Base-by-base conservation (phyloP, 2,888 invertebrate species). In the Volucella zonaria region DNA sequence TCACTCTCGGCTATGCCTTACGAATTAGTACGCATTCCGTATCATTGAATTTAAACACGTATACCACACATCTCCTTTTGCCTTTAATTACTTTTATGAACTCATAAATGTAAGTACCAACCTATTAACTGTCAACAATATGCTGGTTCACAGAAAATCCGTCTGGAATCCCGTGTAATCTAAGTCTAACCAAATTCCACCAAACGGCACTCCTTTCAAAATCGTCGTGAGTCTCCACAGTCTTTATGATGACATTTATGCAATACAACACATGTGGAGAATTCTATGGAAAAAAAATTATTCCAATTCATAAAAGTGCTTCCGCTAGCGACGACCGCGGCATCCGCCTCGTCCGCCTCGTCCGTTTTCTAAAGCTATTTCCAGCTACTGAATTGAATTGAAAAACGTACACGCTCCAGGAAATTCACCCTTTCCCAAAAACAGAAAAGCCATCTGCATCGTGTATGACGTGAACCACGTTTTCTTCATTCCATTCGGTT, bases 241-340 rank as follows among this genome's bases (percentile, higher is more conserved):
- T 23, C 75, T 81, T 75, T 81, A 75, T 58, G 68, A 75, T 75
- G 75, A 81, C 81, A 81, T 81, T 81, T 75, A 81, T 81, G 81
- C 62, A 62, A 70, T 70, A 42, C 75, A 75, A 80, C 74, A 80
- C 61, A 80, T 80, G 2, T 31, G 31, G 31, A 62, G 74, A 74
- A 74, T 80, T 80, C 80, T 47, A 23, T 56, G 67, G 61, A 79
- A 80, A 52, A 31, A 31, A 70, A 74, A 66, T 61, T 59, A 62
- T 49, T 74, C 61, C 45, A 67, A n/a, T 67, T 67, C 74, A 74
- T 79, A 74, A 74, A 80, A 62, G 67, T 80, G 80, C 51, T 74
- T 79, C 74, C 67, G 73, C 62, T 14, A 49, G 9, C 56, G 77
- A n/a, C 42, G 45, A 31, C 42, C 12, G 58, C 15, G 18, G n/a